Evolutionary conservation across 2,888 invertebrate species (phyloP).

Genomic region (Patella pellucida): DNA sequence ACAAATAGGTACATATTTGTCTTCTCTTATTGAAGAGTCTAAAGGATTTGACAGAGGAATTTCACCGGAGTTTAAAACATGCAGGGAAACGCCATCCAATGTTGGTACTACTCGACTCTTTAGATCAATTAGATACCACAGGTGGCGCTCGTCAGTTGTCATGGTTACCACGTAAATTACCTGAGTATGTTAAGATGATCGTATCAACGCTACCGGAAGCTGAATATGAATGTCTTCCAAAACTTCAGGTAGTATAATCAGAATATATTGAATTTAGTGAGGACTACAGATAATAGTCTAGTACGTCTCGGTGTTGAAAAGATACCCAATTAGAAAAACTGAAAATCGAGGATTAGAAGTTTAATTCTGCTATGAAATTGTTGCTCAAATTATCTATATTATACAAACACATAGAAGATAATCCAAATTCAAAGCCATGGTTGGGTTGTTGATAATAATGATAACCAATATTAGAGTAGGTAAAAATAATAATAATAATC

Average conservation of each 20-base stretch:
- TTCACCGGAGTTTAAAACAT: conserved; percentile 35
- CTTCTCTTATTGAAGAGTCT: conserved; percentile 38
- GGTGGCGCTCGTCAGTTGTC: conserved; percentile 54
- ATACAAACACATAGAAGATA: too few relatives aligned
- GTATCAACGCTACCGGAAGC: conserved; percentile 59
- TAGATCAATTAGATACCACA: conserved; percentile 55
- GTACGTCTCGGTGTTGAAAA: too few relatives aligned
- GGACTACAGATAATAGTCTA: too few relatives aligned
- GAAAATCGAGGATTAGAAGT: too few relatives aligned
- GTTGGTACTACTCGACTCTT: conserved; percentile 54
- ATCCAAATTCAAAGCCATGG: too few relatives aligned
- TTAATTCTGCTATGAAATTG: too few relatives aligned
- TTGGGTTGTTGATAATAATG: too few relatives aligned
- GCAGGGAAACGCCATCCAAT: conserved; percentile 39
- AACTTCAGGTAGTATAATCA: conserved; percentile 42
- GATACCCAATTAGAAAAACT: too few relatives aligned
- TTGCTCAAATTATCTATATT: too few relatives aligned
- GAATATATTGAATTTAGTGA: too few relatives aligned
- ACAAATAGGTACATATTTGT: not conserved
- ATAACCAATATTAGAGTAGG: too few relatives aligned
- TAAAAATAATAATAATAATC: too few relatives aligned
- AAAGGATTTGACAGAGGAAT: conserved; percentile 42
- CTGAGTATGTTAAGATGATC: conserved; percentile 51
- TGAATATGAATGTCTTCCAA: conserved; percentile 51
- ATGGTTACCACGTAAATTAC: conserved; percentile 56